phyloP scores from a whole-genome alignment of 2,888 invertebrate genomes.

The Strigamia maritima region DNA sequence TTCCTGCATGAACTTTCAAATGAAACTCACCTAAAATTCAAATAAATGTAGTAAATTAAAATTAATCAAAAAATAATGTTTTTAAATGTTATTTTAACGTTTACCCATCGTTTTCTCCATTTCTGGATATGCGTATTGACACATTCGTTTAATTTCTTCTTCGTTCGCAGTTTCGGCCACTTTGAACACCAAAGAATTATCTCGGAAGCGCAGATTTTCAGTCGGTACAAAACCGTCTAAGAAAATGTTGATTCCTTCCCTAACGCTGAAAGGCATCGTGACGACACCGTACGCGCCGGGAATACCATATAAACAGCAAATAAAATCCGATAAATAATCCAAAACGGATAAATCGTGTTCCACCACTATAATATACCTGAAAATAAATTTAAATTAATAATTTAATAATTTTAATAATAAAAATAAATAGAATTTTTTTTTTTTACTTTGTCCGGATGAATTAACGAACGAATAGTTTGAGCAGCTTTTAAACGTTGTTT shows the following conservation, averaged over 20 bases:
- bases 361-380: conserved; percentile 94
- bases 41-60: conserved; percentile 33
- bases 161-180: conserved; percentile 97
- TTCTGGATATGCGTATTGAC: conserved; percentile 89
- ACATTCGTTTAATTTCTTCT: conserved; percentile 95
- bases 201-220: conserved; percentile 96
- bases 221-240: conserved; percentile 99
- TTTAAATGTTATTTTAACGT: too few species aligned
- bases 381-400: conserved; percentile 12
- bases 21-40: conserved; percentile 59
- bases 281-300: conserved; percentile 99
- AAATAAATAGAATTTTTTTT: conserved; percentile 39
- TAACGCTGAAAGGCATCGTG: conserved; percentile 98
- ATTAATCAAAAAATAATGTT: too few species aligned
- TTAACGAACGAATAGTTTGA: conserved; percentile 83
- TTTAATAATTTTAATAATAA: conserved; percentile 39
- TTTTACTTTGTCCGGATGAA: conserved; percentile 83
- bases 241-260: conserved; percentile 97
- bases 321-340: conserved; percentile 98
- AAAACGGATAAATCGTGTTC: conserved; percentile 98
- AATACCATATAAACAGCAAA: conserved; percentile 96
- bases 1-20: conserved; percentile 77
- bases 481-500: conserved; percentile 98
- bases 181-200: conserved; percentile 94
- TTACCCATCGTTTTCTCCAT: conserved; percentile 69